These are phyloP conservation scores for Hydraecia micacea DNA, from an alignment of 2,888 invertebrate species.

Conservation along the genomic window DNA sequence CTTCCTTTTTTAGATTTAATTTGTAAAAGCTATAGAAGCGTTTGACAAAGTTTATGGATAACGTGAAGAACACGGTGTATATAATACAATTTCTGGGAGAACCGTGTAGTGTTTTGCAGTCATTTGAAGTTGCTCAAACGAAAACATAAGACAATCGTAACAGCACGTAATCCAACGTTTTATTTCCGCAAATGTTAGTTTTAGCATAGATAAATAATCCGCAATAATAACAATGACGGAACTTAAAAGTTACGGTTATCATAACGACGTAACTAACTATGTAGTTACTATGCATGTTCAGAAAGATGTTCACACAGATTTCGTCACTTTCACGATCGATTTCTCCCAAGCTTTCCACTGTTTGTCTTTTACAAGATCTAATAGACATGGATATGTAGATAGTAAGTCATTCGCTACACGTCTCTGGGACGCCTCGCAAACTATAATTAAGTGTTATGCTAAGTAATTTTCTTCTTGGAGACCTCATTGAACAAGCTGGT, in stretches of 20 bases:
- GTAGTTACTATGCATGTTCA: slow-evolving; percentile 51
- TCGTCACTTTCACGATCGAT: slow-evolving; percentile 85
- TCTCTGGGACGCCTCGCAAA: slow-evolving; percentile 41
- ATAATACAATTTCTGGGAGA: background rate
- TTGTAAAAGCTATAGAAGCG: too few species aligned
- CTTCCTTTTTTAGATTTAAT: too few species aligned
- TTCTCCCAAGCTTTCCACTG: slow-evolving; percentile 81
- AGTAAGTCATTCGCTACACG: slow-evolving; percentile 60
- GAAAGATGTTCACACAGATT: slow-evolving; percentile 78
- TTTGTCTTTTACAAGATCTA: slow-evolving; percentile 68
- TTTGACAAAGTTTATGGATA: too few species aligned
- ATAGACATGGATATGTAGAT: slow-evolving; percentile 61
- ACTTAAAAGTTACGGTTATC: slow-evolving; percentile 37
- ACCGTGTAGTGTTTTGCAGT: background rate
- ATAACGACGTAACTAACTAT: slow-evolving; percentile 43
- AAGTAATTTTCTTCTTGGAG: slow-evolving; percentile 44
- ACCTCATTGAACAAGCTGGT: slow-evolving; percentile 13
- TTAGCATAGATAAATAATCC: slow-evolving; percentile 25
- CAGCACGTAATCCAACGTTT: slow-evolving; percentile 21
- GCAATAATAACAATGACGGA: slow-evolving; percentile 39
- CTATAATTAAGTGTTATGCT: slow-evolving; percentile 53
- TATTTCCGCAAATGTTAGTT: slow-evolving; percentile 25
- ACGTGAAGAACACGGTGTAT: too few species aligned
- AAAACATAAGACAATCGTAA: slow-evolving; percentile 1
- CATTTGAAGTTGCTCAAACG: slow-evolving; percentile 27